Evolutionary conservation across 2,888 invertebrate genomes (phyloP).

Genomic region (Andrena camellia): DNA sequence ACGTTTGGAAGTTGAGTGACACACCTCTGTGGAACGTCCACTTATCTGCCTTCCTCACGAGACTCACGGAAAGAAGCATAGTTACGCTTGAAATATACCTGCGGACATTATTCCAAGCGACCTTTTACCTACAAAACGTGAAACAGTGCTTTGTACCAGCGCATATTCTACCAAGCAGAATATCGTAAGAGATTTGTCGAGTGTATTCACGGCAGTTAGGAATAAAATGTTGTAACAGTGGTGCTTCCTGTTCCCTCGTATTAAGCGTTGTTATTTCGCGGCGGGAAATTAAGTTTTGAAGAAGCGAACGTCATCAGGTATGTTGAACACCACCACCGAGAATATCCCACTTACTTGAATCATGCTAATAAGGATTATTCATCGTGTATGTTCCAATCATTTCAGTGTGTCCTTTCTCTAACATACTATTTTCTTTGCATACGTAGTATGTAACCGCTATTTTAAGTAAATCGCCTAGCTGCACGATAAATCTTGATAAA

Average conservation of each 20-base stretch:
- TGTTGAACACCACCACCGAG: slow-evolving; percentile 7
- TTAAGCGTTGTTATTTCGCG: slow-evolving; percentile 33
- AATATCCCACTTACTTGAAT: slow-evolving; percentile 17
- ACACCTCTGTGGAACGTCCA: slow-evolving; percentile 46
- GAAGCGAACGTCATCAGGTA: slow-evolving; percentile 55
- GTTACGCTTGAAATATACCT: neutral
- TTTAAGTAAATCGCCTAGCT: slow-evolving; percentile 37
- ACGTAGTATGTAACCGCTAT: slow-evolving; percentile 43
- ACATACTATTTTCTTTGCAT: slow-evolving; percentile 34
- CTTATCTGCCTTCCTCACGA: neutral
- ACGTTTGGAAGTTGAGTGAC: slow-evolving; percentile 52
- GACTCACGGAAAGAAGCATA: neutral
- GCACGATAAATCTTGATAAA: slow-evolving; percentile 21
- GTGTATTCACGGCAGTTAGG: slow-evolving; percentile 38
- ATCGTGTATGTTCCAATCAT: neutral
- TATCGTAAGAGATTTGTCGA: slow-evolving; percentile 1
- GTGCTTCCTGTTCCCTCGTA: slow-evolving; percentile 9
- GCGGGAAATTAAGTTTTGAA: slow-evolving; percentile 56
- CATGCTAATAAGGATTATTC: slow-evolving; percentile 4
- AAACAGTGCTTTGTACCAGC: slow-evolving; percentile 35
- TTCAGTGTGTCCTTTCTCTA: slow-evolving; percentile 22
- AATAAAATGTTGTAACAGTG: slow-evolving; percentile 42
- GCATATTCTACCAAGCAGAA: neutral
- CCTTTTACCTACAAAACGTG: slow-evolving; percentile 14
- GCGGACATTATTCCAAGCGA: slow-evolving; percentile 9